Evolutionary conservation across 2,113 vertebrate genomes (phyloP), one percentile per base, ranked within the genome.

Genomic region (Todiramphus saurophagus): DNA sequence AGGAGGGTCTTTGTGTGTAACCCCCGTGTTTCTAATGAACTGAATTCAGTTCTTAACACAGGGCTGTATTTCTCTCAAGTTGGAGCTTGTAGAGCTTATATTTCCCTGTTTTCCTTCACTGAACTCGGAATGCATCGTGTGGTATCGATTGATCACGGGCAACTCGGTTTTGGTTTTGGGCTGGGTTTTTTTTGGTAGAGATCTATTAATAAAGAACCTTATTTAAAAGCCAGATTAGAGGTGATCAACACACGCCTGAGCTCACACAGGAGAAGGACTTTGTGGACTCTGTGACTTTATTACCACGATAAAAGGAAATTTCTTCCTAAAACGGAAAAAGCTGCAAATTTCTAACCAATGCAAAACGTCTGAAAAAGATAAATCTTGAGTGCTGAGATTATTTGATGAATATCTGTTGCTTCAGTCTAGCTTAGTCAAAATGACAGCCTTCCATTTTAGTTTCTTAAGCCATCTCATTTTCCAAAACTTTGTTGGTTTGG

Each of bases 211-310:
- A 95, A 86, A 35, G 53, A 90, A 30, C 86, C 83, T 94, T 87
- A 84, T 93, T 97, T 97, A 96, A 95, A 95, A 96, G 82, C 41
- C 79, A 74, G 69, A 93, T 95, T 92, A 66, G 68, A 96, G 76
- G 44, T 14, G 82, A 53, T 92, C 88, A 78, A 56, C 93, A 9
- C 67, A 7, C 85, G 48, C 76, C 73, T 95, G 93, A 89, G 70
- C 80, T 80, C 84, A 23, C 11, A 27, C 62, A 69, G 62, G 56
- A 76, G 39, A 67, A 88, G 77, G 64, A 23, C 56, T 13, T 31
- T 11, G 27, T 33, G 76, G 94, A 81, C 69, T 87, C 50, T 66
- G 59, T 58, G 28, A 79, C 89, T 84, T 92, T 90, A 24, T 84
- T 77, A 46, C 10, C 85, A 59, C 59, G 19, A 60, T 48, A 81